Conservation (phyloP, 2,113 vertebrate species). For the Cavia aperea region DNA sequence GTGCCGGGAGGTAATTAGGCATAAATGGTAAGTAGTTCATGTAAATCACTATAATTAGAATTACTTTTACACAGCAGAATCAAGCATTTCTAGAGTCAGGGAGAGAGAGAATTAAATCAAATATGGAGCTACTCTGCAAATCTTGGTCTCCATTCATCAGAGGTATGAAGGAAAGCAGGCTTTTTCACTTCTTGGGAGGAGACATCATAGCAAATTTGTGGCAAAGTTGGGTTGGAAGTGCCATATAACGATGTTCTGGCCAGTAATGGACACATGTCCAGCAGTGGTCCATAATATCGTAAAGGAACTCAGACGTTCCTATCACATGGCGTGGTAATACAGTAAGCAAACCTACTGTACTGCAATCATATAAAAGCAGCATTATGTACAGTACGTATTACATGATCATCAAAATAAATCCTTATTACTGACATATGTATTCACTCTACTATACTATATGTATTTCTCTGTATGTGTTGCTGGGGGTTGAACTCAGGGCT, state of each 20-base stretch:
- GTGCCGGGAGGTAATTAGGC: conserved; percentile 69
- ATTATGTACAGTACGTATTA: not conserved
- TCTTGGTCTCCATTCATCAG: conserved; percentile 52
- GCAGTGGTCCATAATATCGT: not conserved
- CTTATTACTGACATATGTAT: not conserved
- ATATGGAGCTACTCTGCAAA: conserved; percentile 33
- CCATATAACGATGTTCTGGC: not conserved
- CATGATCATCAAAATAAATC: not conserved
- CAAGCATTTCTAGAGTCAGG: conserved; percentile 68
- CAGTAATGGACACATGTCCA: not conserved
- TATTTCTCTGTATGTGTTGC: not conserved
- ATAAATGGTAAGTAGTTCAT: conserved; percentile 73
- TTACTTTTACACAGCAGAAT: conserved; percentile 71
- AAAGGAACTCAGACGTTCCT: not conserved
- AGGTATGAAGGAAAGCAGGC: not conserved
- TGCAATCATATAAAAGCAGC: not conserved
- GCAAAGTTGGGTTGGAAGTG: not conserved
- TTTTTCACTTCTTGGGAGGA: conserved; percentile 38
- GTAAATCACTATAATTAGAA: conserved; percentile 73
- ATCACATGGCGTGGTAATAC: not conserved
- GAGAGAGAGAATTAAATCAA: conserved; percentile 55
- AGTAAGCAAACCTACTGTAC: not conserved
- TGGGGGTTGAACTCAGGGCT: not conserved
- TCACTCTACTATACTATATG: not conserved
- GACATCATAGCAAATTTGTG: not conserved